A percentile compares a stretch with the other conserved stretches of the same genome.
phyloP scores from a whole-genome alignment of 2,888 invertebrate genomes.

The Scotopteryx bipunctaria region DNA sequence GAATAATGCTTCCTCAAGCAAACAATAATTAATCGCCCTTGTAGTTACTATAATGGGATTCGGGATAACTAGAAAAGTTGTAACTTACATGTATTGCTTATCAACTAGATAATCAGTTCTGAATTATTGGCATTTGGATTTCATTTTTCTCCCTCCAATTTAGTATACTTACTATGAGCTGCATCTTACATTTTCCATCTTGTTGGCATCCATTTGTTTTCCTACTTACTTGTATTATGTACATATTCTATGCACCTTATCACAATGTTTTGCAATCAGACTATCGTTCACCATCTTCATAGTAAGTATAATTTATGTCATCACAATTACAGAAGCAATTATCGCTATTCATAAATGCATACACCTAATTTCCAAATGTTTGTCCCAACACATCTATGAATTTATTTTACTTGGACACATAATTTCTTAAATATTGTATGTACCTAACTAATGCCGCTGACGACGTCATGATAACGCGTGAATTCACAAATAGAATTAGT shows the following conservation, averaged over 20 bases:
- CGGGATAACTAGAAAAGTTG: slow-evolving; percentile 50
- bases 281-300: slow-evolving; percentile 32
- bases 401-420: slow-evolving; percentile 12
- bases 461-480: slow-evolving; percentile 5
- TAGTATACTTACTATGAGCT: slow-evolving; percentile 46
- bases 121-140: slow-evolving; percentile 53
- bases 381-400: slow-evolving; percentile 9
- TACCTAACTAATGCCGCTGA: slow-evolving; percentile 14
- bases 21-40: slow-evolving; percentile 40
- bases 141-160: slow-evolving; percentile 41
- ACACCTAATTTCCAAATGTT: slow-evolving; percentile 19
- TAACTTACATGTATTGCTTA: slow-evolving; percentile 69
- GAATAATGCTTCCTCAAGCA: slow-evolving; percentile 50
- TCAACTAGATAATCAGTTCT: slow-evolving; percentile 72
- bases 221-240: slow-evolving; percentile 22
- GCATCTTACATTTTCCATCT: slow-evolving; percentile 24
- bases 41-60: slow-evolving; percentile 40
- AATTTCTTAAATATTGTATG: slow-evolving; percentile 16
- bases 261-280: slow-evolving; percentile 34
- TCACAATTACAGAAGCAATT: slow-evolving; percentile 31
- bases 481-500: slow-evolving; percentile 26
- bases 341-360: slow-evolving; percentile 31
- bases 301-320: slow-evolving; percentile 35
- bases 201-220: slow-evolving; percentile 35
- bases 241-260: slow-evolving; percentile 35